Percentiles rank a stretch among this genome's conserved stretches.
Conservation (phyloP, 2,113 vertebrate species). For the Etheostoma spectabile region DNA sequence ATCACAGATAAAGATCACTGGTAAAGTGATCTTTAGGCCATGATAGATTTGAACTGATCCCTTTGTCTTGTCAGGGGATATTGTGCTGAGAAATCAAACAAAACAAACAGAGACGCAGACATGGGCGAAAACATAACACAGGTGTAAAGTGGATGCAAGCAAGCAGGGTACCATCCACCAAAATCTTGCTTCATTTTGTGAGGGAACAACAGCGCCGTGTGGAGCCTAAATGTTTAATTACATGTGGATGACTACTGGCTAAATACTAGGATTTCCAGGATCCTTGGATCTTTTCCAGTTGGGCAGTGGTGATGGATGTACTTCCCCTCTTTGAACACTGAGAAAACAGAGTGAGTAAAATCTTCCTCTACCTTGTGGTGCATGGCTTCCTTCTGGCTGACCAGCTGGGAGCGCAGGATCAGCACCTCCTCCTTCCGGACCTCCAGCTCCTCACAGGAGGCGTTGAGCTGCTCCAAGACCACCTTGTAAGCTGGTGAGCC, state of each 20-base stretch:
- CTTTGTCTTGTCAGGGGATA: neutral
- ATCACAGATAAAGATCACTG: neutral
- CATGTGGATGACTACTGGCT: neutral
- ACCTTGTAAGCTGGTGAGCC: slow-evolving; percentile 94
- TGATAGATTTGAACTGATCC: neutral
- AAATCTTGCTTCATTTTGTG: neutral
- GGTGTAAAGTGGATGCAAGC: slow-evolving; percentile 33
- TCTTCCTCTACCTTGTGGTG: slow-evolving; percentile 90
- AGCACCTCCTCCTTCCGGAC: slow-evolving; percentile 98
- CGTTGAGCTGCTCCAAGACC: slow-evolving; percentile 93
- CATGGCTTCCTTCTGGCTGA: slow-evolving; percentile 97
- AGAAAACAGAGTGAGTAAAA: neutral
- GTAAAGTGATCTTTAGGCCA: neutral
- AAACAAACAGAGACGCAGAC: slow-evolving; percentile 38
- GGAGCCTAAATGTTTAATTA: neutral
- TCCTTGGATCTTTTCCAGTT: neutral
- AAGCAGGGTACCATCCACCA: neutral
- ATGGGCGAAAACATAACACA: slow-evolving; percentile 25
- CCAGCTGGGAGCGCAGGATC: slow-evolving; percentile 96
- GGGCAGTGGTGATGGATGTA: neutral
- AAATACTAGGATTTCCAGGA: neutral
- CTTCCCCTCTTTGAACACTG: neutral
- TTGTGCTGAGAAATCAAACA: neutral
- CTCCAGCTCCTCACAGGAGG: slow-evolving; percentile 95
- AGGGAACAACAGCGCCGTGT: neutral